Evolutionary conservation across 1,140 invertebrate species (phyloP).

Genomic region (Pomacea maculata): DNA sequence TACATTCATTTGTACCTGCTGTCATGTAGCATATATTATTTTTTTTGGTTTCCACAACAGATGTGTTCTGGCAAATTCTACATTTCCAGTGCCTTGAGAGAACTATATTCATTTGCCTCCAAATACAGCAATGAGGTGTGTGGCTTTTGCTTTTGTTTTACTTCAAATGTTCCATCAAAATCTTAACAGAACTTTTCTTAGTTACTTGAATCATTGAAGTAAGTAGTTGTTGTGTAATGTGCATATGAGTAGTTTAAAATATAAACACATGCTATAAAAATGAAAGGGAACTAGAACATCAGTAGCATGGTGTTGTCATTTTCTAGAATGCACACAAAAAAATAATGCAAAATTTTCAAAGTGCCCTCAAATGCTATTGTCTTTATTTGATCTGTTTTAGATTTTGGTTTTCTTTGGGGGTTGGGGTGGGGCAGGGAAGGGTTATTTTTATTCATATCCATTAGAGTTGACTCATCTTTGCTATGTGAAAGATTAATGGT

Average conservation of each 20-base stretch:
- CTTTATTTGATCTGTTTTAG: too few relatives aligned
- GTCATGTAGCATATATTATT: not conserved
- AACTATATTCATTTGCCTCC: slow-evolving; percentile 57
- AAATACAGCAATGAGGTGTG: slow-evolving; percentile 58
- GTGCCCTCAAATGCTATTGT: too few relatives aligned
- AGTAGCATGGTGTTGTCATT: too few relatives aligned
- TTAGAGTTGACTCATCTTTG: not conserved
- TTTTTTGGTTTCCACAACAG: slow-evolving; percentile 39
- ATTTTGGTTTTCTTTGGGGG: too few relatives aligned
- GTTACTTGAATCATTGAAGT: not conserved
- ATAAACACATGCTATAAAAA: not conserved
- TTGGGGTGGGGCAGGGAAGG: too few relatives aligned
- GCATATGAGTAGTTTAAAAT: not conserved
- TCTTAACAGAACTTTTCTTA: not conserved
- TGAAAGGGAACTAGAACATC: too few relatives aligned
- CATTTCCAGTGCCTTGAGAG: slow-evolving; percentile 57
- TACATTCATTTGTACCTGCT: not conserved
- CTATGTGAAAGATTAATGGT: not conserved
- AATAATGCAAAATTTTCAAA: too few relatives aligned
- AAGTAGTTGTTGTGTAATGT: not conserved
- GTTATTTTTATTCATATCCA: not conserved
- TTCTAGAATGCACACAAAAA: too few relatives aligned
- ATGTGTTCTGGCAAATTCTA: slow-evolving; percentile 54
- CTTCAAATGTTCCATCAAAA: not conserved
- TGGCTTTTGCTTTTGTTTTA: not conserved